Evolutionary conservation across 1,140 invertebrate species (phyloP).

Genomic region (Drosophila grimshawi): DNA sequence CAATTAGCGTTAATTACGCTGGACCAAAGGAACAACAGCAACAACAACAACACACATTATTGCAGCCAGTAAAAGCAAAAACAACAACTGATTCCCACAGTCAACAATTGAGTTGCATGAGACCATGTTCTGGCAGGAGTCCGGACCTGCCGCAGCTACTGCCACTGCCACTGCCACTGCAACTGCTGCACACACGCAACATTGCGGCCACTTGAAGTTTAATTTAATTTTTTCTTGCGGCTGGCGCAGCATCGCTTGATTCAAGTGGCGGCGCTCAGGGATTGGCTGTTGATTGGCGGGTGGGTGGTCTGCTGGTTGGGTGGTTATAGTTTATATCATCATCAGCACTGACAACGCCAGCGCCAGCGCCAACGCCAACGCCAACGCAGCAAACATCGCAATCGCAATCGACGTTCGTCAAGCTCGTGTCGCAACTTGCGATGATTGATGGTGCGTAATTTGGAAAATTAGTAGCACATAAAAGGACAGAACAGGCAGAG

Average conservation of each 20-base stretch:
- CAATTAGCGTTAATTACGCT: conserved; percentile 77
- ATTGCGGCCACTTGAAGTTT: conserved; percentile 78
- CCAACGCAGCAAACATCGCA: conserved; percentile 41
- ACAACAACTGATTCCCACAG: conserved; percentile 40
- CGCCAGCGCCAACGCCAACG: conserved; percentile 6
- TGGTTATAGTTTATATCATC: conserved; percentile 67
- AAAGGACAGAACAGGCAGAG: conserved; percentile 41
- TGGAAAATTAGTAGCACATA: conserved; percentile 78
- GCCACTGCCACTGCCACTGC: not conserved
- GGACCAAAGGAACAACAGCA: conserved; percentile 47
- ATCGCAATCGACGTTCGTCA: conserved; percentile 73
- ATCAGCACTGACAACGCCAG: conserved; percentile 45
- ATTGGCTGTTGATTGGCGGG: conserved; percentile 60
- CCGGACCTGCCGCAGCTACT: conserved; percentile 23
- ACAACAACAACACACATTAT: conserved; percentile 26
- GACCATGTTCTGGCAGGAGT: conserved; percentile 17
- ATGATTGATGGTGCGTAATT: conserved; percentile 83
- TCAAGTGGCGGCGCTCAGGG: conserved; percentile 70
- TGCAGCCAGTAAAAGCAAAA: conserved; percentile 33
- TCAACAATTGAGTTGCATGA: conserved; percentile 39
- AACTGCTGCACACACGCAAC: conserved; percentile 40
- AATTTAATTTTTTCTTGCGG: conserved; percentile 79
- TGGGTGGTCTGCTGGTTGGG: conserved; percentile 17
- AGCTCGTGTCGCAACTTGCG: conserved; percentile 66
- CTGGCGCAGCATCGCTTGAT: conserved; percentile 64